Conservation (phyloP, 2,797 vertebrate genomes). For the Rallus crepitans region DNA sequence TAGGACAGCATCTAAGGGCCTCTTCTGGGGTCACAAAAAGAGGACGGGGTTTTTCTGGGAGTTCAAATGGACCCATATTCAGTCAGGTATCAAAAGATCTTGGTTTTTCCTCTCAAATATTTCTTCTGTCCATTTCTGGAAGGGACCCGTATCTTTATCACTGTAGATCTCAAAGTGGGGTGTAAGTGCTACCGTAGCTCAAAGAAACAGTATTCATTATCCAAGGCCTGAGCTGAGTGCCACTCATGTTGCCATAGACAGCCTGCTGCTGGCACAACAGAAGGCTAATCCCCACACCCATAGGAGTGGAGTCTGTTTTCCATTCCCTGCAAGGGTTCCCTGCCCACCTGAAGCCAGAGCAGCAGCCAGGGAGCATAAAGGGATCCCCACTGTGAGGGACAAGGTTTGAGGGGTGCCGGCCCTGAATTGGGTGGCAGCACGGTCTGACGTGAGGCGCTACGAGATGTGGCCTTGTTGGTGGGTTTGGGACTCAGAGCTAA, state of each 20-base stretch:
- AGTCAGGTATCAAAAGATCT: background rate
- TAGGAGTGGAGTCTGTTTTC: background rate
- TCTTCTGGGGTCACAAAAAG: background rate
- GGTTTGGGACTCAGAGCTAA: background rate
- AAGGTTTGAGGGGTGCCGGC: background rate
- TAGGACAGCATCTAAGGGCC: background rate
- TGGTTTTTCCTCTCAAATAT: background rate
- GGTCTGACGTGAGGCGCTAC: rapidly evolving
- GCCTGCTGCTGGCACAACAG: background rate
- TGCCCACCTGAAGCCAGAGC: background rate
- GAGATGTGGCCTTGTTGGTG: background rate
- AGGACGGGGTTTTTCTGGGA: background rate
- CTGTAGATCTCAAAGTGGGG: background rate
- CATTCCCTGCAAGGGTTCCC: background rate
- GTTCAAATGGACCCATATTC: background rate
- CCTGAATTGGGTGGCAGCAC: rapidly evolving
- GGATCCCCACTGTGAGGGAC: background rate
- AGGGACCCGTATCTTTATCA: background rate
- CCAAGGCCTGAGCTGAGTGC: background rate
- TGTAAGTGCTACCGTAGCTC: background rate
- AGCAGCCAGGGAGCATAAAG: background rate
- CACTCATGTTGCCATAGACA: background rate
- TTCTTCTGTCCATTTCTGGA: background rate
- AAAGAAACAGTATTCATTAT: background rate
- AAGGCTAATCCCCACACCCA: slow-evolving; percentile 9